phyloP scores from a whole-genome alignment of 2,113 vertebrate species.

The Natator depressus region DNA sequence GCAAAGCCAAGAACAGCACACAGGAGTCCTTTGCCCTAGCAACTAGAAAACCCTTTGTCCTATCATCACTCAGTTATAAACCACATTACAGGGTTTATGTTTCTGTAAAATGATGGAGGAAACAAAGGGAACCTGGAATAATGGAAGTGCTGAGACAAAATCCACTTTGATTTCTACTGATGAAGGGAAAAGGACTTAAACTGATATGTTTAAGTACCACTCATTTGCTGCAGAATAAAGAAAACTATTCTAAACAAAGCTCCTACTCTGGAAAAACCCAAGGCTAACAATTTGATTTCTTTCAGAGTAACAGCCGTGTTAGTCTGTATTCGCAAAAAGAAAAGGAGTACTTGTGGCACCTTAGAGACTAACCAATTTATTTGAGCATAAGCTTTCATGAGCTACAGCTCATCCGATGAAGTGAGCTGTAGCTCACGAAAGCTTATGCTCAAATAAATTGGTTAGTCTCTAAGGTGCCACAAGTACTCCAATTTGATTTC shows the following conservation, averaged over 20 bases:
- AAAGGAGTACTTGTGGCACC: too few relatives aligned
- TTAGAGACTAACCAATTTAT: too few relatives aligned
- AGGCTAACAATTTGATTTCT: slow-evolving; percentile 59
- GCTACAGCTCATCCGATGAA: too few relatives aligned
- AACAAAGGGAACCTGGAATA: not conserved
- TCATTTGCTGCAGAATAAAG: not conserved
- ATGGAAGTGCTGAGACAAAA: slow-evolving; percentile 4
- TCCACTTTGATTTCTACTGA: not conserved
- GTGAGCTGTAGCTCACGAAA: too few relatives aligned
- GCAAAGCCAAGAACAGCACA: not conserved
- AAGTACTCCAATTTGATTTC: slow-evolving; percentile 41
- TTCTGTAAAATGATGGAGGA: not conserved
- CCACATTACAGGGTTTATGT: not conserved
- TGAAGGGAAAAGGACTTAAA: not conserved
- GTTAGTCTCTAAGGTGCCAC: too few relatives aligned
- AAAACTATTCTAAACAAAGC: slow-evolving; percentile 46
- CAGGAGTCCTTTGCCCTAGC: not conserved
- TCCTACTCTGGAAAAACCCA: slow-evolving; percentile 26
- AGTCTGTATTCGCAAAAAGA: too few relatives aligned
- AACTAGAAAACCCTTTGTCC: not conserved
- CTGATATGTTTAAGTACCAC: not conserved
- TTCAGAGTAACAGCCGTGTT: too few relatives aligned
- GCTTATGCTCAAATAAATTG: too few relatives aligned
- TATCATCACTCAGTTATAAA: not conserved
- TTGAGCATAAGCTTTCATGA: too few relatives aligned